Conservation (phyloP, 23 tunicate genomes). For the Halocynthia roretzi region DNA sequence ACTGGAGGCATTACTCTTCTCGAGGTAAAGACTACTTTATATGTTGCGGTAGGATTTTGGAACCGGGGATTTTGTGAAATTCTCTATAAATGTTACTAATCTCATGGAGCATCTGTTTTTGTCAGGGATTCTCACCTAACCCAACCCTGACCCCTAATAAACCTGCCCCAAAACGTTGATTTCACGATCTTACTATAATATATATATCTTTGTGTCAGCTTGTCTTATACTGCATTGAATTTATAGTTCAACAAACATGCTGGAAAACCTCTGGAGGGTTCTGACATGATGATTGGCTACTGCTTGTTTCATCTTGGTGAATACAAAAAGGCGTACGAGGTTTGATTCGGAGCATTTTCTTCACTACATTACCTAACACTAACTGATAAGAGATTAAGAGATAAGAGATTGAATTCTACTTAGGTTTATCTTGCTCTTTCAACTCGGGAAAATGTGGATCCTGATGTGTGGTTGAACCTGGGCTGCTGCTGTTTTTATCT, state of each 20-base stretch:
- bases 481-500: slow-evolving; percentile 79
- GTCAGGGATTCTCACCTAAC: too few relatives aligned
- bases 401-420: neutral
- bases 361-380: neutral
- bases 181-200: too few relatives aligned
- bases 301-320: slow-evolving; percentile 91
- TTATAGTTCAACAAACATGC: slow-evolving; percentile 75
- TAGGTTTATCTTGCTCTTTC: slow-evolving; percentile 47
- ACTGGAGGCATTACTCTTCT: slow-evolving; percentile 84
- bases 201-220: too few relatives aligned
- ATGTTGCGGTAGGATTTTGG: too few relatives aligned
- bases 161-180: too few relatives aligned
- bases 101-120: too few relatives aligned
- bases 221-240: too few relatives aligned
- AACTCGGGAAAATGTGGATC: slow-evolving; percentile 22
- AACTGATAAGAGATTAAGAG: neutral
- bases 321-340: slow-evolving; percentile 78
- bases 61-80: too few relatives aligned
- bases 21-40: slow-evolving; percentile 39
- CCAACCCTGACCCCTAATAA: too few relatives aligned
- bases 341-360: slow-evolving; percentile 2
- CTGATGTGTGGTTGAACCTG: slow-evolving; percentile 32
- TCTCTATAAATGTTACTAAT: too few relatives aligned
- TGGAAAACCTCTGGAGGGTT: slow-evolving; percentile 36
- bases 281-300: slow-evolving; percentile 84